A percentile compares a stretch with the other conserved stretches of the same genome.
These are phyloP conservation scores for Terrapene triunguis DNA, from an alignment of 2,113 vertebrate genomes.

Conservation along the genomic window DNA sequence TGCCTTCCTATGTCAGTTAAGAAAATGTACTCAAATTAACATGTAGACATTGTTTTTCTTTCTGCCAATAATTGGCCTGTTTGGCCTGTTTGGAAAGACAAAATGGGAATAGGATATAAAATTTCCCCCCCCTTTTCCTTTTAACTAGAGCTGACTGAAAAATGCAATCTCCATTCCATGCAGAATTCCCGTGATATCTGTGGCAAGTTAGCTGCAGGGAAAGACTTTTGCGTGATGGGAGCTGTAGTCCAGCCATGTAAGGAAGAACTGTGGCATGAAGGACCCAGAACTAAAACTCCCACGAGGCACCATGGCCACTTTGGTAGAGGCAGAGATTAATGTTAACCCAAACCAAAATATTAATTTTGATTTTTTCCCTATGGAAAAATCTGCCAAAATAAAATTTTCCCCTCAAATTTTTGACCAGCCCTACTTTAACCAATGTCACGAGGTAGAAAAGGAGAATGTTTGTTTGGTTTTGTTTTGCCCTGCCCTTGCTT, in stretches of 20 bases:
- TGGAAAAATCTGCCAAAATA: background rate
- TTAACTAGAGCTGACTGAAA: background rate
- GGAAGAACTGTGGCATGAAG: background rate
- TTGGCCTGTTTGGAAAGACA: background rate
- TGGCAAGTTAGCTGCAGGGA: background rate
- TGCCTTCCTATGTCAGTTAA: background rate
- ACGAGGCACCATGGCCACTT: background rate
- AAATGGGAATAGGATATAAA: background rate
- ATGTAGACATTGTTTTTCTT: background rate
- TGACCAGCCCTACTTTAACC: background rate
- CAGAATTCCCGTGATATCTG: background rate
- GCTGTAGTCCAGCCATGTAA: background rate
- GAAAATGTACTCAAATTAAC: background rate
- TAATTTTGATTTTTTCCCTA: too few species aligned
- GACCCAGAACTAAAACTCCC: background rate
- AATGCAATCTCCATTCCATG: background rate
- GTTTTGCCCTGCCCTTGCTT: accelerated
- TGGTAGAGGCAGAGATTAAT: background rate
- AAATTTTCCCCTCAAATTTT: accelerated
- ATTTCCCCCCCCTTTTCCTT: background rate
- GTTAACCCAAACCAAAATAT: too few species aligned
- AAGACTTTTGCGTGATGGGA: accelerated
- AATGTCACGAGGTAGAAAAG: background rate
- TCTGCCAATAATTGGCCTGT: background rate
- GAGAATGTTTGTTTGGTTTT: too few species aligned